Evolutionary conservation across 2,888 invertebrate genomes (phyloP).

Genomic region (Agrochola lota): DNA sequence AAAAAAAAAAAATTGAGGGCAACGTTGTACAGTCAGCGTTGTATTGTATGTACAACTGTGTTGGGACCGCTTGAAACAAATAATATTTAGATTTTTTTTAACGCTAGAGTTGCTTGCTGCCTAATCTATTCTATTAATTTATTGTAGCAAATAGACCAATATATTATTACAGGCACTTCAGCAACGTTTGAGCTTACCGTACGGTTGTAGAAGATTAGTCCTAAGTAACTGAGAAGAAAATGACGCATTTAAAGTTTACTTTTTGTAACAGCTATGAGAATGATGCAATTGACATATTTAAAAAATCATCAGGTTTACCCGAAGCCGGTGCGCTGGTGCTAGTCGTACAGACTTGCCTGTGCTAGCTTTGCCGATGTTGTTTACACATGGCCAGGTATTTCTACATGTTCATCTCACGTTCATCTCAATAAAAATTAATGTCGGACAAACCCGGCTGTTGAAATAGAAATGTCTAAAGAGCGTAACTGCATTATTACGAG

Average conservation of each 20-base stretch:
- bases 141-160: neutral
- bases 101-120: neutral
- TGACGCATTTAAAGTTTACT: neutral
- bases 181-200: neutral
- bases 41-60: too few species aligned
- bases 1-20: too few species aligned
- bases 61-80: neutral
- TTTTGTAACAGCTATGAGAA: neutral
- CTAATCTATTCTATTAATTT: neutral
- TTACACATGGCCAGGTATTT: neutral
- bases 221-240: neutral
- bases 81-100: neutral
- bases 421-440: neutral
- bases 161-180: neutral
- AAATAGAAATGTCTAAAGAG: neutral
- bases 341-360: neutral
- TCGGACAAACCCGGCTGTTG: neutral
- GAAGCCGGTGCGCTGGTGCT: neutral
- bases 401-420: neutral
- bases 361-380: neutral
- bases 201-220: neutral
- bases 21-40: too few species aligned
- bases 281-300: neutral
- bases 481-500: neutral
- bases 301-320: constrained; percentile 1